phyloP scores from a whole-genome alignment of 2,888 invertebrate species.

The Abrostola triplasia region DNA sequence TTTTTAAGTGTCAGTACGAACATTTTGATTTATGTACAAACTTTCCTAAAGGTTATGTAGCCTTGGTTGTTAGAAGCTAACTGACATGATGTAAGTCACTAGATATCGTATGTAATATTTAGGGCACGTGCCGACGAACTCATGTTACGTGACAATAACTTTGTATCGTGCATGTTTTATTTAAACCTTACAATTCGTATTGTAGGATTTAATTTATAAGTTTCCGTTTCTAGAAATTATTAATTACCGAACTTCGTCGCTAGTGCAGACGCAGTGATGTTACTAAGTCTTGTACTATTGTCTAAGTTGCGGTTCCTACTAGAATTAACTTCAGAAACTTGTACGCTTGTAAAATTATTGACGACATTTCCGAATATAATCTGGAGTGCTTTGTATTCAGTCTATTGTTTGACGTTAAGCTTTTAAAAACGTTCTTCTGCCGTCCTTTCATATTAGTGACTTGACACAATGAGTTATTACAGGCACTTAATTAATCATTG shows the following conservation, averaged over 20 bases:
- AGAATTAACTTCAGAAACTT: constrained; percentile 56
- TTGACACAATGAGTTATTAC: constrained; percentile 72
- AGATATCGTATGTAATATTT: constrained; percentile 46
- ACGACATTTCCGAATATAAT: constrained; percentile 49
- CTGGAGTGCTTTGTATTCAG: constrained; percentile 44
- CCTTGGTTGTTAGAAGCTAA: constrained; percentile 19
- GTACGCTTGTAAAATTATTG: constrained; percentile 60
- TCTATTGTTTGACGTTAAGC: constrained; percentile 39
- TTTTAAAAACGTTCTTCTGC: constrained; percentile 40
- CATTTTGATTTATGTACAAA: constrained; percentile 23
- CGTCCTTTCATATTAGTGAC: constrained; percentile 56
- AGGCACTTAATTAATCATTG: constrained; percentile 70
- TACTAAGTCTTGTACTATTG: constrained; percentile 62
- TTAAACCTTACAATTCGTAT: constrained; percentile 32
- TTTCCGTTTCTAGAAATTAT: constrained; percentile 57
- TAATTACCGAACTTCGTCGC: constrained; percentile 63
- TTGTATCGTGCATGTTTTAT: constrained; percentile 45
- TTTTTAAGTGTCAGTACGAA: constrained; percentile 10
- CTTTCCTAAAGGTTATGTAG: constrained; percentile 16
- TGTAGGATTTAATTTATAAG: constrained; percentile 51
- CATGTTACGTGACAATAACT: constrained; percentile 46
- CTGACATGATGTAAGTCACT: constrained; percentile 27
- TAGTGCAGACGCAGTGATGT: constrained; percentile 41
- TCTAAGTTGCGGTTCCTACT: constrained; percentile 61
- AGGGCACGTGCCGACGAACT: constrained; percentile 41